Conservation (phyloP, 2,888 invertebrate genomes). For the Stenotaenia linearis region DNA sequence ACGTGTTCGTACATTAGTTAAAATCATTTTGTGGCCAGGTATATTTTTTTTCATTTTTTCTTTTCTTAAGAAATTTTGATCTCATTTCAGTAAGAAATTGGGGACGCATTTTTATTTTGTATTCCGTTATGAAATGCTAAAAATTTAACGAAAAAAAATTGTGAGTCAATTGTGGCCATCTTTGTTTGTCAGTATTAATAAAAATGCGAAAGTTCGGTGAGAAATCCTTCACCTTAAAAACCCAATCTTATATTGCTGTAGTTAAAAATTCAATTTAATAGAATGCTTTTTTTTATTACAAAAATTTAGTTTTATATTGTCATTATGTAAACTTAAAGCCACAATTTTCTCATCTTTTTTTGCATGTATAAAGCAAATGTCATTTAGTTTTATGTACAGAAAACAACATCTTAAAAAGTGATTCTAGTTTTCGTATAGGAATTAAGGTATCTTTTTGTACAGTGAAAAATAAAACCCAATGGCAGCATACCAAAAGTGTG, state of each 20-base stretch:
- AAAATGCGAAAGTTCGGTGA: neutral
- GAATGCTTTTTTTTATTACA: neutral
- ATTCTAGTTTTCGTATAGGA: conserved; percentile 9
- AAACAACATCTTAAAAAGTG: conserved; percentile 3
- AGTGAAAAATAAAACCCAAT: neutral
- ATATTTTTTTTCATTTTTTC: neutral
- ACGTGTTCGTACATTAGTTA: neutral
- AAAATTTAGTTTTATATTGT: neutral
- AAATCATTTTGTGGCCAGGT: neutral
- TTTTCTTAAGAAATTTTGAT: neutral
- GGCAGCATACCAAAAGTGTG: neutral
- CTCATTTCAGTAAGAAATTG: neutral
- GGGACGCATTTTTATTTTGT: neutral
- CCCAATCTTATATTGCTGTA: neutral
- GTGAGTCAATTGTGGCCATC: neutral
- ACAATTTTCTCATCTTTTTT: neutral
- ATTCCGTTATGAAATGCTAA: neutral
- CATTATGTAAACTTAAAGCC: neutral
- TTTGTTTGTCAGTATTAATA: neutral
- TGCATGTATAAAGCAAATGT: conserved; percentile 5
- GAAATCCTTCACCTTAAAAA: neutral
- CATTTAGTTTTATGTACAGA: conserved; percentile 9
- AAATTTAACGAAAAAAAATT: neutral
- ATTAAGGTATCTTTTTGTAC: conserved; percentile 9
- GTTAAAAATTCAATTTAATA: neutral